Conservation (phyloP, 2,888 invertebrate species). For the Amphiduros pacificus region DNA sequence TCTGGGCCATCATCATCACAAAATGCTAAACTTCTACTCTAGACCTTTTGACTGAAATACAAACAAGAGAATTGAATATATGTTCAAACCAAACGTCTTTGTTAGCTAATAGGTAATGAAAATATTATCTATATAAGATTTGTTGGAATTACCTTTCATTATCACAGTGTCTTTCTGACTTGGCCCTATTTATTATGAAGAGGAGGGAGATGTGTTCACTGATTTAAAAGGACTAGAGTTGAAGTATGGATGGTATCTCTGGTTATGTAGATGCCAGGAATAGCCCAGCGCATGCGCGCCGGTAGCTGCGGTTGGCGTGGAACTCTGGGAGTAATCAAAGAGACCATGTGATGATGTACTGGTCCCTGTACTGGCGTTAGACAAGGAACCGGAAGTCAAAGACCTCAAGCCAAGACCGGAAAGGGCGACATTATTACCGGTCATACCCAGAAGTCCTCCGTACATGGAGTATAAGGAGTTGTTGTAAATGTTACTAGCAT, state of each 20-base stretch:
- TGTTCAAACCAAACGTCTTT: too few species aligned
- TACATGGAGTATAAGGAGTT: conserved; percentile 21
- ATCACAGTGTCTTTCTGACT: too few species aligned
- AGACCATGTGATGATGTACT: not conserved
- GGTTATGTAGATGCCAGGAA: not conserved
- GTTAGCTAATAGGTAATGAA: too few species aligned
- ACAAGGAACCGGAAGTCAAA: not conserved
- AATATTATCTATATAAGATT: too few species aligned
- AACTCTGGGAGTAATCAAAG: not conserved
- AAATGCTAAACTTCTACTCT: too few species aligned
- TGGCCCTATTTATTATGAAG: too few species aligned
- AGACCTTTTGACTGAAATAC: too few species aligned
- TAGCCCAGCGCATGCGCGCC: not conserved
- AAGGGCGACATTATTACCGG: conserved; percentile 39
- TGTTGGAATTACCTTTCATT: too few species aligned
- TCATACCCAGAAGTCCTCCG: conserved; percentile 15
- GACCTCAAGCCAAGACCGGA: not conserved
- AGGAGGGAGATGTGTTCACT: too few species aligned
- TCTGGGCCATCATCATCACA: too few species aligned
- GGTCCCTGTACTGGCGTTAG: not conserved
- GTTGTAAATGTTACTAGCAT: not conserved
- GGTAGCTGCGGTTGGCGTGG: not conserved
- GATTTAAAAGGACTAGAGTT: too few species aligned
- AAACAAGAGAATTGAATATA: too few species aligned
- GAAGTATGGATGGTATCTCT: not conserved